Evolutionary conservation across 1,140 invertebrate genomes (phyloP).

Genomic region (Battus philenor): DNA sequence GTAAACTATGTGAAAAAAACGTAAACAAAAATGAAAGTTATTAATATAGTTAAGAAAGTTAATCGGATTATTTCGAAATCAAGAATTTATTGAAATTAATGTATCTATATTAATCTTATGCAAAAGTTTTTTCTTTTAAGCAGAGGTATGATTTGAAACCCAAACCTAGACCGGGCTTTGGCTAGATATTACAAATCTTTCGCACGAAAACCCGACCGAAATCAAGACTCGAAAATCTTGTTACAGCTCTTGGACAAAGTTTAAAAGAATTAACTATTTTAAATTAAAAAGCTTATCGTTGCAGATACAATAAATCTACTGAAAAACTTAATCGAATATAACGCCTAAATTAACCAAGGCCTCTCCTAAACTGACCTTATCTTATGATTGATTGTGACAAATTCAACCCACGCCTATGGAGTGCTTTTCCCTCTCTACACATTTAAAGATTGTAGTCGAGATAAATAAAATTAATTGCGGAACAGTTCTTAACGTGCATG

Average conservation of each 20-base stretch:
- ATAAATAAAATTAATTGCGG: constrained; percentile 13
- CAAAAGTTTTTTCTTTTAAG: too few relatives aligned
- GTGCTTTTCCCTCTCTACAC: constrained; percentile 7
- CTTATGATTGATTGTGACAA: constrained; percentile 18
- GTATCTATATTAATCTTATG: too few relatives aligned
- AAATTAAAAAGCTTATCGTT: not conserved
- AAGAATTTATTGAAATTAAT: too few relatives aligned
- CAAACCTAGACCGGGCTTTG: too few relatives aligned
- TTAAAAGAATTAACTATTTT: not conserved
- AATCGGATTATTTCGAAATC: too few relatives aligned
- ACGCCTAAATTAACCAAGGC: constrained; percentile 8
- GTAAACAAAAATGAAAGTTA: too few relatives aligned
- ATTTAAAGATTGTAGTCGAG: constrained; percentile 10
- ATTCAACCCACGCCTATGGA: constrained; percentile 8
- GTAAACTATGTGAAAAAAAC: too few relatives aligned
- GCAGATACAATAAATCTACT: not conserved
- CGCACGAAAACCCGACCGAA: too few relatives aligned
- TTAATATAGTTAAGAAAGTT: too few relatives aligned
- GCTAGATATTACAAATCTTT: too few relatives aligned
- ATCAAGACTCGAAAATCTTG: not conserved
- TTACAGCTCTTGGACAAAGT: not conserved
- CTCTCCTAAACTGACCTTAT: constrained; percentile 16
- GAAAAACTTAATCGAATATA: not conserved
- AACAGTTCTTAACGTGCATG: constrained; percentile 12
- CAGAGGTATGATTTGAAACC: too few relatives aligned